Percentiles rank a stretch among this genome's conserved stretches.
phyloP scores from a whole-genome alignment of 2,797 vertebrate genomes.

The Cryptoprocta ferox region DNA sequence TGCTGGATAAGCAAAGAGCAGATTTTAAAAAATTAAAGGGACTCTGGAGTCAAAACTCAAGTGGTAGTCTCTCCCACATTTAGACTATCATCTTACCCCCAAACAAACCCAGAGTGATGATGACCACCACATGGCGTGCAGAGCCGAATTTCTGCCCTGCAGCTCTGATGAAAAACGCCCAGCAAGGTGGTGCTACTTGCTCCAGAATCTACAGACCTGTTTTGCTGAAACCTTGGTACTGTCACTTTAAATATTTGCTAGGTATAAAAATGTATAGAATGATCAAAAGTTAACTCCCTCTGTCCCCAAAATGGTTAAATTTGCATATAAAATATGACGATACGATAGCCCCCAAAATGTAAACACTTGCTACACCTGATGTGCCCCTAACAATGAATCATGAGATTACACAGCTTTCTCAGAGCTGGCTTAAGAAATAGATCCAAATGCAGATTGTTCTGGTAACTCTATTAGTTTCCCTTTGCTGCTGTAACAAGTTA shows the following conservation, averaged over 20 bases:
- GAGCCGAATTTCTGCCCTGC: neutral
- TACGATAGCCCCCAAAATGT: neutral
- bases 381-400: neutral
- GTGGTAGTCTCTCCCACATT: neutral
- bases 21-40: neutral
- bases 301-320: neutral
- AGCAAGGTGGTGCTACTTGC: neutral
- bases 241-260: neutral
- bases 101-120: neutral
- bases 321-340: neutral
- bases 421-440: neutral
- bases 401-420: neutral
- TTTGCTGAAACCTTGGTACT: neutral
- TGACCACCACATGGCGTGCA: fast-evolving
- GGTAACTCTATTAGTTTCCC: neutral
- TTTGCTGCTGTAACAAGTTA: neutral
- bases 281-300: neutral
- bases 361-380: neutral
- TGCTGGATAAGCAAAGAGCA: neutral
- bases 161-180: neutral
- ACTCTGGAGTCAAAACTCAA: neutral
- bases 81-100: neutral
- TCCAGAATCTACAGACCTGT: neutral
- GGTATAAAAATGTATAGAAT: neutral
- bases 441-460: neutral